A percentile compares a stretch with the other conserved stretches of the same genome.
phyloP scores from a whole-genome alignment of 30 jellyfish, hydroid and myxozoan species.

The Aurelia sp. region DNA sequence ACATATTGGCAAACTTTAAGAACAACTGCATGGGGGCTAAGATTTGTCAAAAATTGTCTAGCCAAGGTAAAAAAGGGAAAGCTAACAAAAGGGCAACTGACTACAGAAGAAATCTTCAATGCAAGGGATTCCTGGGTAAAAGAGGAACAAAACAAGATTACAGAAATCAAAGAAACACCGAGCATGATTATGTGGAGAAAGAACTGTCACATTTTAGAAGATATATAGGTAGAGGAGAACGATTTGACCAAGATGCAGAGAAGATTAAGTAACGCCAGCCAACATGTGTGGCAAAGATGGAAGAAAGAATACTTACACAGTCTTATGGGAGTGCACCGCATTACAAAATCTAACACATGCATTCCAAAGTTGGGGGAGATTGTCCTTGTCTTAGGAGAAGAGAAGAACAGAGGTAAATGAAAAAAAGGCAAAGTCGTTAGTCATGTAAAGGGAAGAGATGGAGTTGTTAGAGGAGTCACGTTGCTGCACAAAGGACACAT shows the following conservation, averaged over 20 bases:
- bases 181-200: conserved; percentile 58
- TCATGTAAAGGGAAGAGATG: no score
- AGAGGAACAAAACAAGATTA: no score
- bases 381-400: no score
- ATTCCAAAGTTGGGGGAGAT: no score
- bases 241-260: conserved; percentile 37
- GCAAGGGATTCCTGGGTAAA: not conserved
- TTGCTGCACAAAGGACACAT: conserved; percentile 29
- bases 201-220: conserved; percentile 15
- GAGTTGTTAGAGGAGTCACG: not conserved
- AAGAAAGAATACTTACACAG: not conserved
- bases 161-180: not conserved
- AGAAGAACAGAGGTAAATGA: no score
- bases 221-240: not conserved
- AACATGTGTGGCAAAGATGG: not conserved
- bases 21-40: no score
- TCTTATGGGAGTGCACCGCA: conserved; percentile 46
- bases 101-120: not conserved
- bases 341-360: conserved; percentile 1
- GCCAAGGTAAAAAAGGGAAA: no score
- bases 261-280: conserved; percentile 42
- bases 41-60: no score
- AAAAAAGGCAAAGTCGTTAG: no score
- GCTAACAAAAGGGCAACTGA: not conserved
- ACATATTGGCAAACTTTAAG: no score